Conservation (phyloP, 2,113 vertebrate genomes). For the Calidris pygmaea region DNA sequence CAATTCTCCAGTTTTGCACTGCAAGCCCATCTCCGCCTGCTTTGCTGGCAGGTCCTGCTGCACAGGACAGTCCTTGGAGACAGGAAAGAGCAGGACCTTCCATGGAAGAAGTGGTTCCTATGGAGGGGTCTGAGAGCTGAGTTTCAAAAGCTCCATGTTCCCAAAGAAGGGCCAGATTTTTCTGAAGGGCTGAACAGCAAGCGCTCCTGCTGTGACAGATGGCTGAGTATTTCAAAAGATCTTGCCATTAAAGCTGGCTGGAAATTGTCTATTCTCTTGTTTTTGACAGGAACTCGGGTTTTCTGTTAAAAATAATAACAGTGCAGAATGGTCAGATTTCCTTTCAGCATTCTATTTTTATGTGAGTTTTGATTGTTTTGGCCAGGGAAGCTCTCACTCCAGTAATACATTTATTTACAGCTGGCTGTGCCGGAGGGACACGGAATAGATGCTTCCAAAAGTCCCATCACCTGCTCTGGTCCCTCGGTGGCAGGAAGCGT, state of each 20-base stretch:
- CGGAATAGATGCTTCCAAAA: background rate
- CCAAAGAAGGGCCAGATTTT: constrained; percentile 34
- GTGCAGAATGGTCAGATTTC: constrained; percentile 7
- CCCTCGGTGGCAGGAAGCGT: background rate
- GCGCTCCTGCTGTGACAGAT: constrained; percentile 63
- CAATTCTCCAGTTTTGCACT: background rate
- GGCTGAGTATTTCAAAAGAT: constrained; percentile 54
- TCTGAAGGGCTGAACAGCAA: constrained; percentile 37
- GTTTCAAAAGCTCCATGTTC: constrained; percentile 29
- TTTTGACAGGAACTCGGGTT: constrained; percentile 48
- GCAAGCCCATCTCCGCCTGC: background rate
- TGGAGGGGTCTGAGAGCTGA: background rate
- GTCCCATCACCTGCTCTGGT: background rate
- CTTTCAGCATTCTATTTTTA: constrained; percentile 41
- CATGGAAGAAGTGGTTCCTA: background rate
- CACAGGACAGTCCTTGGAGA: background rate
- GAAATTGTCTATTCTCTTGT: constrained; percentile 40
- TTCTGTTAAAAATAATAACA: constrained; percentile 36
- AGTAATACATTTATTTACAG: background rate
- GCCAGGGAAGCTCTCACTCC: background rate
- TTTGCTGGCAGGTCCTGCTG: background rate
- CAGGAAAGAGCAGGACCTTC: background rate
- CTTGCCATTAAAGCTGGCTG: constrained; percentile 47
- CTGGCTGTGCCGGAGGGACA: background rate
- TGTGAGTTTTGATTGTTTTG: constrained; percentile 8